These are phyloP conservation scores for Bactericera cockerelli DNA, from an alignment of 1,140 invertebrate genomes.

Conservation along the genomic window DNA sequence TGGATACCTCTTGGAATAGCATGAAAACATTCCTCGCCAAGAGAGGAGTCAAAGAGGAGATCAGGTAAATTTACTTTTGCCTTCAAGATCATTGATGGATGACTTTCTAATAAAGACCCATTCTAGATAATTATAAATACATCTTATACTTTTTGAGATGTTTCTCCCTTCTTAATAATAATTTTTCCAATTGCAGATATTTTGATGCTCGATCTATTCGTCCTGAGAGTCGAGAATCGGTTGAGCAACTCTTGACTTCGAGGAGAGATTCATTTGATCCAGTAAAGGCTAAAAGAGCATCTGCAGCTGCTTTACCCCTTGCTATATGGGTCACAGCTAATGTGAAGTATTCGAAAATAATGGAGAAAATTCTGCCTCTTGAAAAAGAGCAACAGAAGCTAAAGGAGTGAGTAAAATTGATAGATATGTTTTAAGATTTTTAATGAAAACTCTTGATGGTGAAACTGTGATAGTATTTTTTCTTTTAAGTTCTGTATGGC, in stretches of 20 bases:
- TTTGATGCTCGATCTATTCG: conserved; percentile 86
- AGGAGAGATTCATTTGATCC: conserved; percentile 79
- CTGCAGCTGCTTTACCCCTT: conserved; percentile 83
- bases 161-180: no score
- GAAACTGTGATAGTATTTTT: no score
- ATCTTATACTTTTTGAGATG: no score
- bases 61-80: no score
- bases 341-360: conserved; percentile 75
- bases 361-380: conserved; percentile 80
- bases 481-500: no score
- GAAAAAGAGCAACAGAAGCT: conserved; percentile 71
- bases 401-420: conserved; percentile 52
- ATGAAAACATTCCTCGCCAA: conserved; percentile 98
- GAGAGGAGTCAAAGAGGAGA: conserved; percentile 93
- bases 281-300: conserved; percentile 80
- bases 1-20: conserved; percentile 97
- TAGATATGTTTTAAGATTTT: no score
- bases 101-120: no score
- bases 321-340: conserved; percentile 95
- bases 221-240: conserved; percentile 61
- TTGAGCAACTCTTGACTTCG: conserved; percentile 62
- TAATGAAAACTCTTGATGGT: no score
- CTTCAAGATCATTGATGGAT: no score
- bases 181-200: conserved; percentile 47
- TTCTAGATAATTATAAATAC: no score